These are phyloP conservation scores for Theropithecus gelada DNA, from an alignment of 2,113 vertebrate species.

Conservation along the genomic window DNA sequence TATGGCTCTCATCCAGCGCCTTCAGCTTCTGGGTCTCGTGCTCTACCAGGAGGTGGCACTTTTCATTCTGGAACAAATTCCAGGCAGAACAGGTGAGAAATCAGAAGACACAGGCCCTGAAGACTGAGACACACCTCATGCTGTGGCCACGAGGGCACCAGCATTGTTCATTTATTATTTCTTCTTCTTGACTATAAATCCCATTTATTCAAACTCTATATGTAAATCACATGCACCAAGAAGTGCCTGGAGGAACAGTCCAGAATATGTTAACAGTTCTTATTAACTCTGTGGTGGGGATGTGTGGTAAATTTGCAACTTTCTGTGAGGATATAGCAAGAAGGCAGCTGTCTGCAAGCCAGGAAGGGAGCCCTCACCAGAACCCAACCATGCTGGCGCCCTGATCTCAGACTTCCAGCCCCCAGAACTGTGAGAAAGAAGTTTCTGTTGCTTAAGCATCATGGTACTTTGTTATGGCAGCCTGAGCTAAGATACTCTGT, in stretches of 20 bases:
- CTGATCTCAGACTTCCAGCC: background rate
- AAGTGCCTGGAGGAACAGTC: background rate
- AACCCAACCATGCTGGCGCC: background rate
- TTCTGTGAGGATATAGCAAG: background rate
- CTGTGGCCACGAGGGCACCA: rapidly evolving
- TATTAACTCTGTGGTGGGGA: background rate
- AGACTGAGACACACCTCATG: background rate
- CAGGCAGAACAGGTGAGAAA: background rate
- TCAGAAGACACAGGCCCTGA: background rate
- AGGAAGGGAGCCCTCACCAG: background rate
- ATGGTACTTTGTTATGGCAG: background rate
- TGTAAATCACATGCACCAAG: background rate
- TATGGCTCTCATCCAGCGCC: slow-evolving; percentile 92
- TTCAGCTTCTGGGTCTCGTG: slow-evolving; percentile 96
- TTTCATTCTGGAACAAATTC: slow-evolving; percentile 91
- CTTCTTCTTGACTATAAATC: background rate
- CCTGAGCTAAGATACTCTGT: background rate
- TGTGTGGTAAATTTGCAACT: too few species aligned
- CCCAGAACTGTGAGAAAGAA: background rate
- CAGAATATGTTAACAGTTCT: background rate
- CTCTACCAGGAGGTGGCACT: slow-evolving; percentile 95
- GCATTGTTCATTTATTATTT: background rate
- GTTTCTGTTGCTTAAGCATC: too few species aligned
- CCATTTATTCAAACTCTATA: background rate
- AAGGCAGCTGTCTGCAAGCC: background rate